Conservation (phyloP, 2,113 vertebrate genomes). For the Heterotilapia buettikoferi region DNA sequence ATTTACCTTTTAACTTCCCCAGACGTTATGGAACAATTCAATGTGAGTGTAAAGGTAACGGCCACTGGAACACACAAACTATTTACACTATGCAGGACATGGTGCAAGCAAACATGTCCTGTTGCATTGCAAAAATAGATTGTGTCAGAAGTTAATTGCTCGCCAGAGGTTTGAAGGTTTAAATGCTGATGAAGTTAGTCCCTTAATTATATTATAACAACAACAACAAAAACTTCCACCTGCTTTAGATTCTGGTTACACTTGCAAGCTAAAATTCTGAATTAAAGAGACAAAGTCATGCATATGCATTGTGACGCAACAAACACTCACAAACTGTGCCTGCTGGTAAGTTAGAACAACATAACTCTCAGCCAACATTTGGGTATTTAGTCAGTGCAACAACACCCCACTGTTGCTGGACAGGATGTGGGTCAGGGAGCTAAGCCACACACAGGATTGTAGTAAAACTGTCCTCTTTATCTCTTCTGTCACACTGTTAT, state of each 20-base stretch:
- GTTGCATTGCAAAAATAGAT: neutral
- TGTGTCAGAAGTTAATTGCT: neutral
- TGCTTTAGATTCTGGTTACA: neutral
- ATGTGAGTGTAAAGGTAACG: neutral
- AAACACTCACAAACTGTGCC: neutral
- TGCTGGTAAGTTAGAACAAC: neutral
- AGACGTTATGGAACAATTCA: neutral
- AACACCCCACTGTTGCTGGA: constrained; percentile 9
- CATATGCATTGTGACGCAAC: neutral
- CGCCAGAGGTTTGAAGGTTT: neutral
- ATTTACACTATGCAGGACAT: neutral
- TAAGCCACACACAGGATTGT: constrained; percentile 47
- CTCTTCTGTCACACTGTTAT: constrained; percentile 61
- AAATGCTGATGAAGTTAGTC: neutral
- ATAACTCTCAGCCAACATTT: neutral
- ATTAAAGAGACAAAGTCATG: neutral
- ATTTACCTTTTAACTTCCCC: neutral
- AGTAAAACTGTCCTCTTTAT: constrained; percentile 68
- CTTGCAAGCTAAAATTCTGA: neutral
- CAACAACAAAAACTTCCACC: neutral
- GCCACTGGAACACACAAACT: neutral
- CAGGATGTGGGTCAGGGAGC: constrained; percentile 67
- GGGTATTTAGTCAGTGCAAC: constrained; percentile 1
- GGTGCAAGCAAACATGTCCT: neutral
- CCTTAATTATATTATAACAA: neutral